Conservation (phyloP, 2,888 invertebrate species). For the Scaptomyza tumidula region DNA sequence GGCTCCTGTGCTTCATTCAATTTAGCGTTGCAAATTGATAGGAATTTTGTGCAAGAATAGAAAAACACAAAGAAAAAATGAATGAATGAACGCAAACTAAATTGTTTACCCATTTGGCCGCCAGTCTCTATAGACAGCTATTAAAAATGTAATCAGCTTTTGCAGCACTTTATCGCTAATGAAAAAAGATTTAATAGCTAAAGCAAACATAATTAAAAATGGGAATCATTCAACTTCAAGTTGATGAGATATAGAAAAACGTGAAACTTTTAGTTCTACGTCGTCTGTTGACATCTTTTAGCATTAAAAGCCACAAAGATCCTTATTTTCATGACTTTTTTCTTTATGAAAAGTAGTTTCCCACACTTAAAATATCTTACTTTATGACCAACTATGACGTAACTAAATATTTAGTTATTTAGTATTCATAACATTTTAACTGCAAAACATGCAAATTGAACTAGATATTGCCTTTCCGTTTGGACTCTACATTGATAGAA, state of each 20-base stretch:
- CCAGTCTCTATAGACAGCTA: conserved; percentile 28
- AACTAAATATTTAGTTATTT: not conserved
- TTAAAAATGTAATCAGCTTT: conserved; percentile 51
- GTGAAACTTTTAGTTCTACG: no score
- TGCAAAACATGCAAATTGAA: not conserved
- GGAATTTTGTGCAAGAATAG: conserved; percentile 44
- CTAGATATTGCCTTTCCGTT: no score
- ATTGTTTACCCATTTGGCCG: conserved; percentile 54
- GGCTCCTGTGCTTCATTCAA: conserved; percentile 34
- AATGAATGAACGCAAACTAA: conserved; percentile 24
- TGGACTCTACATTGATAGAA: no score
- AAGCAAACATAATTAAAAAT: conserved; percentile 15
- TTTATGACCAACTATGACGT: not conserved
- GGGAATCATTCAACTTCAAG: not conserved
- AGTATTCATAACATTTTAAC: not conserved
- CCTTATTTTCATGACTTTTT: not conserved
- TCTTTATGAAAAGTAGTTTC: not conserved
- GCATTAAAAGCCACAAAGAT: not conserved
- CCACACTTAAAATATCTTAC: not conserved
- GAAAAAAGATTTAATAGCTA: conserved; percentile 32
- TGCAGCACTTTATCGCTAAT: conserved; percentile 29
- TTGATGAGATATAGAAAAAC: no score
- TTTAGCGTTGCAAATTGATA: conserved; percentile 67
- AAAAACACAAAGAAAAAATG: not conserved
- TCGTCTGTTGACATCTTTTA: not conserved